Evolutionary conservation across 2,888 invertebrate species (phyloP).

Genomic region (Rhaphigaster nebulosa): DNA sequence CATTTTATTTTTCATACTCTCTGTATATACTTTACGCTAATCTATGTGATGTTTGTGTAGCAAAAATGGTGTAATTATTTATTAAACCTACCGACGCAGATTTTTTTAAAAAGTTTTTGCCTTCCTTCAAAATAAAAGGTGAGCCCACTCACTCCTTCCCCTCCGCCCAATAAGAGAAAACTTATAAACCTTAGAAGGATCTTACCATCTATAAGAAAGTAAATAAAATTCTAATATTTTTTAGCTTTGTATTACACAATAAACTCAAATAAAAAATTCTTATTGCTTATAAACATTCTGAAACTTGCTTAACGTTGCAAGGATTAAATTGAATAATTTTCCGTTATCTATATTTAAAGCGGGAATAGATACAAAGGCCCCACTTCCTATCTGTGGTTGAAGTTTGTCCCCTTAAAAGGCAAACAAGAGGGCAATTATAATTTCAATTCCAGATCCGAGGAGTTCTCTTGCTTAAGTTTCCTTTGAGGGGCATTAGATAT

Average conservation of each 20-base stretch:
- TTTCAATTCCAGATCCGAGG: conserved; percentile 51
- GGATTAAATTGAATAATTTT: conserved; percentile 42
- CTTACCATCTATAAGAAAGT: too few relatives aligned
- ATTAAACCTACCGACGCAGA: too few relatives aligned
- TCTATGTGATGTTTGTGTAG: too few relatives aligned
- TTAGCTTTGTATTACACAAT: neutral
- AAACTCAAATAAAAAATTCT: too few relatives aligned
- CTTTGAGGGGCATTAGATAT: conserved; percentile 47
- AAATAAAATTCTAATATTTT: neutral
- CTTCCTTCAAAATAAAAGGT: too few relatives aligned
- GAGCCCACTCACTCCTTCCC: too few relatives aligned
- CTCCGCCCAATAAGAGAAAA: too few relatives aligned
- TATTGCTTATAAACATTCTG: neutral
- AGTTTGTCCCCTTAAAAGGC: conserved; percentile 53
- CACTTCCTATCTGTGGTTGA: conserved; percentile 40
- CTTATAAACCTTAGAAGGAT: too few relatives aligned
- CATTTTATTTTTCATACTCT: too few relatives aligned
- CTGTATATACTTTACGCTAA: too few relatives aligned
- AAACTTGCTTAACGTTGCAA: neutral
- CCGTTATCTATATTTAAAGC: conserved; percentile 17
- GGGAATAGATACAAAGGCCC: conserved; percentile 41
- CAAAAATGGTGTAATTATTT: too few relatives aligned
- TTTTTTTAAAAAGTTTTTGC: too few relatives aligned
- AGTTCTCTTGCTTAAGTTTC: conserved; percentile 27
- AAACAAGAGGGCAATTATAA: conserved; percentile 57